Evolutionary conservation across 2,888 invertebrate species (phyloP).

Genomic region (Xanthorhoe spadicearia): DNA sequence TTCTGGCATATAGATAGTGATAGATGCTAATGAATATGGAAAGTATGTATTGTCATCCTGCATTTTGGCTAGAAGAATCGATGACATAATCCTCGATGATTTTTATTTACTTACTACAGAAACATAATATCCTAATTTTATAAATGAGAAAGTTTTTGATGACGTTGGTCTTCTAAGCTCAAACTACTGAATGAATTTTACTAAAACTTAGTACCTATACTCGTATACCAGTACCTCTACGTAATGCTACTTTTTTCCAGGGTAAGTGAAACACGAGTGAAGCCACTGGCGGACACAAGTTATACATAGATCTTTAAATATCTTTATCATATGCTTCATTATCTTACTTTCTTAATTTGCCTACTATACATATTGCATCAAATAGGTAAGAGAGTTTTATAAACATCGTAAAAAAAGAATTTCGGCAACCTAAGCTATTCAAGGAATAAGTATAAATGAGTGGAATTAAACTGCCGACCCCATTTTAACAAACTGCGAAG

Average conservation of each 20-base stretch:
- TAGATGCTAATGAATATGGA: not conserved
- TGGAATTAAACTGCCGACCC: constrained; percentile 30
- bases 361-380: constrained; percentile 3
- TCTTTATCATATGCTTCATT: not conserved
- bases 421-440: constrained; percentile 11
- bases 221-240: no score
- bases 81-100: not conserved
- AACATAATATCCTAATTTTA: not conserved
- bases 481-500: constrained; percentile 30
- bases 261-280: no score
- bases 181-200: no score
- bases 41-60: not conserved
- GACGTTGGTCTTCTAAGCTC: no score
- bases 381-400: not conserved
- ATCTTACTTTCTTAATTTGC: not conserved
- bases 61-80: not conserved
- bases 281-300: no score
- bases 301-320: no score
- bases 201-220: no score
- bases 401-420: constrained; percentile 16
- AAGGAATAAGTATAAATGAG: constrained; percentile 22
- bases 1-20: not conserved
- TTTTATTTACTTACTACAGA: not conserved
- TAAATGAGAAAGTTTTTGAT: no score
- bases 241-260: no score